A percentile compares a stretch with the other conserved stretches of the same genome.
These are phyloP conservation scores for Zoanthus sociatus DNA, from an alignment of 92 coral and sea anemone genomes.

Conservation along the genomic window DNA sequence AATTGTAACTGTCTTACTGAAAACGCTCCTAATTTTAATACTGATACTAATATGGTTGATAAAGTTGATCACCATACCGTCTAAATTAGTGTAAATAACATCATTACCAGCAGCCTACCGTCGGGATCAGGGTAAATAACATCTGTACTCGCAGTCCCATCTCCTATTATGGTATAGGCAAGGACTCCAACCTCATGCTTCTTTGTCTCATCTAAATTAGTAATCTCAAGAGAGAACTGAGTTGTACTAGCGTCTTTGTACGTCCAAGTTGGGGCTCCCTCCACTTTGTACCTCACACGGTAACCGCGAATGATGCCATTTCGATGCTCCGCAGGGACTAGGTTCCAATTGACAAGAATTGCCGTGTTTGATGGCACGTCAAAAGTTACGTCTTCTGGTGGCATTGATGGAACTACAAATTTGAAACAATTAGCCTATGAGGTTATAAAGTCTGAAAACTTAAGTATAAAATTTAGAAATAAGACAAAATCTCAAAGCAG, in stretches of 20 bases:
- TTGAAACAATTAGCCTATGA: neutral
- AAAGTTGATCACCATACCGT: conserved; percentile 41
- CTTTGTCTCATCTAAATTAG: conserved; percentile 56
- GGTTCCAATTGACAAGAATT: conserved; percentile 57
- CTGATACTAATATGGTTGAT: no score
- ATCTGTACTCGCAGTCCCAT: conserved; percentile 69
- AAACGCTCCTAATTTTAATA: no score
- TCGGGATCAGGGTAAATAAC: conserved; percentile 64
- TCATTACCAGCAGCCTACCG: conserved; percentile 62
- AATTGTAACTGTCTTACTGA: no score
- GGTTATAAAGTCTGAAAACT: no score
- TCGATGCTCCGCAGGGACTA: conserved; percentile 58
- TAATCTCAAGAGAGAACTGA: conserved; percentile 47
- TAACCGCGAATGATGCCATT: conserved; percentile 84
- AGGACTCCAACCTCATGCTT: conserved; percentile 71
- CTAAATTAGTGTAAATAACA: conserved; percentile 60
- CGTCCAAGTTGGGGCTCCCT: conserved; percentile 40
- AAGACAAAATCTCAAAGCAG: no score
- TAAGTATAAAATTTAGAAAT: no score
- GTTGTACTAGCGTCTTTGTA: conserved; percentile 44
- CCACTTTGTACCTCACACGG: conserved; percentile 65
- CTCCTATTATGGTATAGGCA: conserved; percentile 82
- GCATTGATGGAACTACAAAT: conserved; percentile 71
- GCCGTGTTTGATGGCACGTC: conserved; percentile 58
- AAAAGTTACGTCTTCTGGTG: conserved; percentile 69